Percentiles rank a stretch among this genome's conserved stretches.
These are phyloP conservation scores for Colletes collaris DNA, from an alignment of 2,888 invertebrate genomes.

Conservation along the genomic window DNA sequence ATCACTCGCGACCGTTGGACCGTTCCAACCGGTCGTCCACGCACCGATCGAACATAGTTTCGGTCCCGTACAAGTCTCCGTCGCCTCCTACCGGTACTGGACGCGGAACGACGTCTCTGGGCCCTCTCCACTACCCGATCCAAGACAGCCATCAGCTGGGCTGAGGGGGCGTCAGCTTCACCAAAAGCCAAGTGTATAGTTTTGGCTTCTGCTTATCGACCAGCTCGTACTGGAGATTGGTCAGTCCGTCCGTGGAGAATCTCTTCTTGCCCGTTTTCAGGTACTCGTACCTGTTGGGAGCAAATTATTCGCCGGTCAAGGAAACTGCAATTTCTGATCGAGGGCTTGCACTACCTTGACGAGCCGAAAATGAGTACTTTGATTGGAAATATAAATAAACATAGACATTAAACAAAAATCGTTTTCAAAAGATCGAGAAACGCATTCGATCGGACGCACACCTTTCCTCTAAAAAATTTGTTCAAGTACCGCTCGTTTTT, in stretches of 20 bases:
- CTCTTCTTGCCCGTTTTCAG: slow-evolving; percentile 92
- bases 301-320: not conserved
- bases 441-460: no score
- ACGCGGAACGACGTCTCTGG: slow-evolving; percentile 8
- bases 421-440: no score
- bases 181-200: slow-evolving; percentile 93
- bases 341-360: no score
- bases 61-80: not conserved
- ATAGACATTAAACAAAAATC: no score
- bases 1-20: not conserved
- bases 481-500: no score
- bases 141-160: slow-evolving; percentile 87
- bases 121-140: slow-evolving; percentile 75
- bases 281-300: slow-evolving; percentile 88
- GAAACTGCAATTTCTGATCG: no score
- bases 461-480: no score
- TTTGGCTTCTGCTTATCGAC: slow-evolving; percentile 88
- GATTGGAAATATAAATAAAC: no score
- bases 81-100: not conserved
- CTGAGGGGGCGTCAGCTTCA: slow-evolving; percentile 88
- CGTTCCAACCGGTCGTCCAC: not conserved
- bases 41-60: not conserved
- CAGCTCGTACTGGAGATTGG: slow-evolving; percentile 91
- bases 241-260: slow-evolving; percentile 93
- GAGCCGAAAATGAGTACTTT: no score